Evolutionary conservation across 2,113 vertebrate species (phyloP).

Genomic region (Dolichallabes microphthalmus): DNA sequence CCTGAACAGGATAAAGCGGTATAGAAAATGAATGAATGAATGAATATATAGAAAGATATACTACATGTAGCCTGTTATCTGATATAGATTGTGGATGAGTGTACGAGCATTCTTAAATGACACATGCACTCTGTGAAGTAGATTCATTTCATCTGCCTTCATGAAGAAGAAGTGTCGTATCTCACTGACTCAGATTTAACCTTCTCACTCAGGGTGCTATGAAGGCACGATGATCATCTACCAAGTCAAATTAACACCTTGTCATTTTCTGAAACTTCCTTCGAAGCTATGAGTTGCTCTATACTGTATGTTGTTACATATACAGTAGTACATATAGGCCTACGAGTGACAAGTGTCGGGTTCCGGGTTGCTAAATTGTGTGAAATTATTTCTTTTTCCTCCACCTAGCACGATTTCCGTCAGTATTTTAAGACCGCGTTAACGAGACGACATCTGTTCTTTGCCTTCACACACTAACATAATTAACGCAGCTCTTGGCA

Average conservation of each 20-base stretch:
- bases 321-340: neutral
- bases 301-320: neutral
- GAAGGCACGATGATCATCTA: conserved; percentile 8
- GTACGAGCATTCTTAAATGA: neutral
- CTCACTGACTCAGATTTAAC: conserved; percentile 35
- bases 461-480: conserved; percentile 22
- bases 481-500: conserved; percentile 48
- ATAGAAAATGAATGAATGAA: too few relatives aligned
- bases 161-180: conserved; percentile 20
- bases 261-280: conserved; percentile 10
- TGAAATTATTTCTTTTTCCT: neutral
- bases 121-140: neutral
- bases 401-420: neutral
- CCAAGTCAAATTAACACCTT: conserved; percentile 21
- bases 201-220: conserved; percentile 27
- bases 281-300: neutral
- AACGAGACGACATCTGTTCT: conserved; percentile 48
- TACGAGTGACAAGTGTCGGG: neutral
- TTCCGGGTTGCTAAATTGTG: neutral
- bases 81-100: neutral
- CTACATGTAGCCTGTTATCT: neutral
- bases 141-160: neutral
- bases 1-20: too few relatives aligned
- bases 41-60: too few relatives aligned
- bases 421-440: conserved; percentile 40